These are phyloP conservation scores for Cheilosia grossa DNA, from an alignment of 2,888 invertebrate species.

Conservation along the genomic window DNA sequence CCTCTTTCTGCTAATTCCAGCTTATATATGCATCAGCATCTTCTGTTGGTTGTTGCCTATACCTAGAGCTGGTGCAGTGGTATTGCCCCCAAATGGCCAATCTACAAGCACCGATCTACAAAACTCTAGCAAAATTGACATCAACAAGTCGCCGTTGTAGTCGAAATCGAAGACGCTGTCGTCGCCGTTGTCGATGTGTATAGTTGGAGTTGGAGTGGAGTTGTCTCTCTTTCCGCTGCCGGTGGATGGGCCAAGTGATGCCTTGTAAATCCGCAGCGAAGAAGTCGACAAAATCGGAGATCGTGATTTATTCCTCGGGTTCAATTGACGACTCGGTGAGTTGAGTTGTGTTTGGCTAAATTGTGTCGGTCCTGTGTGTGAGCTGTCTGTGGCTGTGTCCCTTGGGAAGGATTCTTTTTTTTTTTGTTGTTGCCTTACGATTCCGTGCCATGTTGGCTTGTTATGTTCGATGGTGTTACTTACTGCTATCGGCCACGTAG, in stretches of 20 bases:
- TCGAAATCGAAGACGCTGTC: conserved; percentile 34
- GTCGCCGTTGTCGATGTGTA: conserved; percentile 3
- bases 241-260: conserved; percentile 35
- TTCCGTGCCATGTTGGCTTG: conserved; percentile 63
- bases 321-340: conserved; percentile 75
- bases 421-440: conserved; percentile 2
- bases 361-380: conserved; percentile 67
- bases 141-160: conserved; percentile 59
- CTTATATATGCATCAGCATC: conserved; percentile 55
- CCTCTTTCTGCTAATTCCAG: conserved; percentile 47
- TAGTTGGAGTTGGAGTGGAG: neutral
- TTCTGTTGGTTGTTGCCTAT: neutral
- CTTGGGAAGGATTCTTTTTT: conserved; percentile 47
- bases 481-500: conserved; percentile 70
- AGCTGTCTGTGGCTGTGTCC: conserved; percentile 29
- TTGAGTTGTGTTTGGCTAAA: conserved; percentile 74
- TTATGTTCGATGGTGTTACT: conserved; percentile 72
- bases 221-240: neutral
- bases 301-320: conserved; percentile 74
- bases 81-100: conserved; percentile 62
- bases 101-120: conserved; percentile 67
- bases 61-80: conserved; percentile 41
- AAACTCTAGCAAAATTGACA: conserved; percentile 71
- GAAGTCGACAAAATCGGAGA: conserved; percentile 68
- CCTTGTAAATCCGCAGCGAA: conserved; percentile 58